These are phyloP conservation scores for Ophion ellenae DNA, from an alignment of 2,888 invertebrate species.

Conservation along the genomic window DNA sequence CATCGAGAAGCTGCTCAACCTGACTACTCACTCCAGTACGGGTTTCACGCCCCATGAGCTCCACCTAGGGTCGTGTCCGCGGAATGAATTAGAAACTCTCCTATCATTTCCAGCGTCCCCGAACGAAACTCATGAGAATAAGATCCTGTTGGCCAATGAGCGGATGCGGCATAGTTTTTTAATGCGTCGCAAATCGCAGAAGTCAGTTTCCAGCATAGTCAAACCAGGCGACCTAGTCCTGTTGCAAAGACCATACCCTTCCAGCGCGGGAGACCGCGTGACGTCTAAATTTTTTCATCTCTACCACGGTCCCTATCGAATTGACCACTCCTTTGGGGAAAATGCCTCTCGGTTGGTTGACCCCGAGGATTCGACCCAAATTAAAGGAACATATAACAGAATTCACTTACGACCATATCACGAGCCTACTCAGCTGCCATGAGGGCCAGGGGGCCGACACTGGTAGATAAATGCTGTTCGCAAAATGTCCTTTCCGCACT, in stretches of 20 bases:
- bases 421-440: background rate
- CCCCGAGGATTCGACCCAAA: too few species aligned
- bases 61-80: background rate
- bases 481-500: too few species aligned
- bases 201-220: background rate
- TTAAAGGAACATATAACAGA: slow-evolving; percentile 11
- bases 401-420: background rate
- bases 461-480: too few species aligned
- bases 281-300: slow-evolving; percentile 35
- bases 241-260: slow-evolving; percentile 28
- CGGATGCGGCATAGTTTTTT: too few species aligned
- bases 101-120: background rate
- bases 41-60: too few species aligned
- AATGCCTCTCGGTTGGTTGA: too few species aligned
- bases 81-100: background rate
- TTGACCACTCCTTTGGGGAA: background rate
- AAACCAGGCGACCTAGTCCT: slow-evolving; percentile 29
- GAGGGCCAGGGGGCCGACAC: too few species aligned
- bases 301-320: slow-evolving; percentile 35
- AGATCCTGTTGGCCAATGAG: too few species aligned
- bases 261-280: background rate
- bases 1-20: too few species aligned
- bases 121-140: too few species aligned
- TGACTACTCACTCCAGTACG: too few species aligned
- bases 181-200: too few species aligned